Evolutionary conservation across 2,797 vertebrate genomes (phyloP), one percentile per base, ranked within the genome.

Genomic region (Myotis pilosus): DNA sequence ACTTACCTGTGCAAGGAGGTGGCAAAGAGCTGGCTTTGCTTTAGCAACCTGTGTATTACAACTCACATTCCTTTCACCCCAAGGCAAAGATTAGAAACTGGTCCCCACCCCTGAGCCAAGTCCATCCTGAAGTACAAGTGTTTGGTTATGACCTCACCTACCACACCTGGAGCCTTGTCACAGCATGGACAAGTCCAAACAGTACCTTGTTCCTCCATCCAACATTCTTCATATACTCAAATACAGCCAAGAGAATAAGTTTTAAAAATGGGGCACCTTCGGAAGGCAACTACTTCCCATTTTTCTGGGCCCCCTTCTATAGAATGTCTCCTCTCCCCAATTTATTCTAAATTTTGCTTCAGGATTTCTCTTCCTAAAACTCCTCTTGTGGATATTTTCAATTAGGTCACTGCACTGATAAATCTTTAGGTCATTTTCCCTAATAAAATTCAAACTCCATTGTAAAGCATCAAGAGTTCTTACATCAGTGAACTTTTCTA

Each of bases 91-190:
- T 9, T n/a, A 74, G 36, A 30, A 76, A 68, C 33, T 0, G 19
- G 71, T 75, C 90, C 74, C 55, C 68, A 53, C 15, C 44, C 89
- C 0, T 6, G 80, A 87, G 94, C 49, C 78, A 53, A 36, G 94
- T 9, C 8, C 5, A 22, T 23, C 83, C 51, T 12, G 88, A 64
- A 75, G 57, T 33, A 2, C 33, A 57, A n/a, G 47, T 51, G 78
- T 84, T 74, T 87, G 86, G 86, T 95, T 76, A 66, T 93, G 88
- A 95, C 15, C 79, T 85, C 55, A 78, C 53, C 79, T 94, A 55
- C 71, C 92, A 95, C 97, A 64, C 87, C 80, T 78, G 92, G 55
- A 96, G 60, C 90, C 60, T 49, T 78, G 83, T 82, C 66, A 38
- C 12, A 33, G 71, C 23, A 8, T 0, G 28, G 84, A 41, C 95